Percentiles rank a stretch among this genome's conserved stretches.
These are phyloP conservation scores for Menidia menidia DNA, from an alignment of 2,797 vertebrate species.

Conservation along the genomic window DNA sequence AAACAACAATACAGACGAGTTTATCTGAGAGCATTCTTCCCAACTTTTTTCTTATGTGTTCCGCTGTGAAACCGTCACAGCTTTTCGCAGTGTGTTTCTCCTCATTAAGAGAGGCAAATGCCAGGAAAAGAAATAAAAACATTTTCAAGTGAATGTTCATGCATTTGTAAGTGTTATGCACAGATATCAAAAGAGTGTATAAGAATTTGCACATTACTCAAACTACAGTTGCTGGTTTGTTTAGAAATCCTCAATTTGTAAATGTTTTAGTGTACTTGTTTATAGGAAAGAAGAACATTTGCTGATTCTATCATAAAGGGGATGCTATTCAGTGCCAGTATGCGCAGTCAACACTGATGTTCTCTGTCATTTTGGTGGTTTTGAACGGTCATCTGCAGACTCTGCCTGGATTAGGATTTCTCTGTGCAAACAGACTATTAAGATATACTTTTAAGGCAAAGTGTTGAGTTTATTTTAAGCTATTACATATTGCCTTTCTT, in stretches of 20 bases:
- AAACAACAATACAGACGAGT: no score
- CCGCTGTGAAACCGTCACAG: no score
- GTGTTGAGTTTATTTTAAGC: constrained; percentile 65
- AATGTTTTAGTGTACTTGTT: background rate
- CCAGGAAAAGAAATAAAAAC: no score
- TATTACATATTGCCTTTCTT: constrained; percentile 76
- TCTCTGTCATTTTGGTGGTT: background rate
- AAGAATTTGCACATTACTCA: constrained; percentile 15
- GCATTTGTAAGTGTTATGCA: no score
- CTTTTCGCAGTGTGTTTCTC: no score
- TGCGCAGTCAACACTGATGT: background rate
- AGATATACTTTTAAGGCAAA: constrained; percentile 58
- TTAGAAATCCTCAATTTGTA: background rate
- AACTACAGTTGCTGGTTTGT: no score
- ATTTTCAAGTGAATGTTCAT: no score
- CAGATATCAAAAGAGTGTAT: no score
- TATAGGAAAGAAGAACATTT: background rate
- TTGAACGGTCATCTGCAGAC: background rate
- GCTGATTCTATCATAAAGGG: no score
- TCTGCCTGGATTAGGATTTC: background rate
- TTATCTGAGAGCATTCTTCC: no score
- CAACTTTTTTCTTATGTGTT: no score
- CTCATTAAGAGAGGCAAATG: no score
- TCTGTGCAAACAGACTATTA: constrained; percentile 24
- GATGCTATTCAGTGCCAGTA: background rate